A percentile compares a stretch with the other conserved stretches of the same genome.
phyloP scores from a whole-genome alignment of 2,113 vertebrate species.

The Oceanodroma tethys region DNA sequence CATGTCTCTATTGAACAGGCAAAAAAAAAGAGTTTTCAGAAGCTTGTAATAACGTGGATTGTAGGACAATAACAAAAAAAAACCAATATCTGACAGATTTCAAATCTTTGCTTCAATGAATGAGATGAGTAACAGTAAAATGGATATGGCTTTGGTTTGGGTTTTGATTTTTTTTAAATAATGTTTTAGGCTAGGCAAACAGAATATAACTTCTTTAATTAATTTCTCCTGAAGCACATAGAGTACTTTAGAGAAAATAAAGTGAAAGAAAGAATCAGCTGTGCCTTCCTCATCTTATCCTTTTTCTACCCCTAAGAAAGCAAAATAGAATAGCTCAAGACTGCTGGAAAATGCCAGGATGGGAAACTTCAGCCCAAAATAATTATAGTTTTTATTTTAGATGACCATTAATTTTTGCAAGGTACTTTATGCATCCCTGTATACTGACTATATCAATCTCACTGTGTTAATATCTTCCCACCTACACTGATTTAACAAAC shows the following conservation, averaged over 20 bases:
- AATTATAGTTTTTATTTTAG: background rate
- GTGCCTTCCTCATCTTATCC: background rate
- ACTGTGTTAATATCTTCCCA: background rate
- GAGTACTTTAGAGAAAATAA: background rate
- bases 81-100: background rate
- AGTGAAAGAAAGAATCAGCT: background rate
- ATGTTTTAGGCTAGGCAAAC: background rate
- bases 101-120: background rate
- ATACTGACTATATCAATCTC: background rate
- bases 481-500: background rate
- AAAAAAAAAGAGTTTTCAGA: background rate
- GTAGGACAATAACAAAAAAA: background rate
- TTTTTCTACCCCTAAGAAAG: background rate
- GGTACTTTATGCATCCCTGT: background rate
- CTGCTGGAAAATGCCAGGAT: background rate
- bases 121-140: background rate
- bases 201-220: background rate
- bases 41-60: background rate
- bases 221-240: background rate
- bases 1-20: accelerated
- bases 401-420: background rate
- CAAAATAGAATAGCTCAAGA: background rate
- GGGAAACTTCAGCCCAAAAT: background rate
- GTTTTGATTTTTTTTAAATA: background rate
- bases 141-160: background rate